These are phyloP conservation scores for Melipona quadrifasciata DNA, from an alignment of 1,140 invertebrate species.

Conservation along the genomic window DNA sequence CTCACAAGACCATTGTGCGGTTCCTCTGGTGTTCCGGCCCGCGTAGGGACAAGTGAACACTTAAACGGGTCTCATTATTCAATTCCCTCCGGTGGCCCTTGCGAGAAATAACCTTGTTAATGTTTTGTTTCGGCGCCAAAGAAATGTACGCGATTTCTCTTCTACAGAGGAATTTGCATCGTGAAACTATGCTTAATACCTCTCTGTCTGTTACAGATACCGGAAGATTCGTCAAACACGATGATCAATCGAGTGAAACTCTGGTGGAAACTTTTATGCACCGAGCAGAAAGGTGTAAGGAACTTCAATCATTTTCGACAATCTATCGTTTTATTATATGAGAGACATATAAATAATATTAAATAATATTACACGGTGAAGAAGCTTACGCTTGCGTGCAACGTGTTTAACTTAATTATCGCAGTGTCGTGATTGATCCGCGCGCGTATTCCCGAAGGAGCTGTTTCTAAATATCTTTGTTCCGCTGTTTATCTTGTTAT, in stretches of 20 bases:
- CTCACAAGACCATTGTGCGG: slow-evolving; percentile 1
- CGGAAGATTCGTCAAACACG: slow-evolving; percentile 26
- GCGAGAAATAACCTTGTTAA: background rate
- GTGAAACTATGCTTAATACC: background rate
- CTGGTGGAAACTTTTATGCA: slow-evolving; percentile 75
- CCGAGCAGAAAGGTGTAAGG: slow-evolving; percentile 75
- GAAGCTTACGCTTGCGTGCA: too few species aligned
- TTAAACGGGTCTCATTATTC: slow-evolving; percentile 32
- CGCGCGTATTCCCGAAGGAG: background rate
- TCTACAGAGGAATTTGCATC: background rate
- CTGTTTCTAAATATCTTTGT: background rate
- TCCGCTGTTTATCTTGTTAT: background rate
- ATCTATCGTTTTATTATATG: too few species aligned
- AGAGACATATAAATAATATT: too few species aligned
- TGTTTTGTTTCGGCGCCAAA: background rate
- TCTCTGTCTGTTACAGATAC: slow-evolving; percentile 3
- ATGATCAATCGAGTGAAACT: slow-evolving; percentile 70
- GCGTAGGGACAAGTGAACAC: background rate
- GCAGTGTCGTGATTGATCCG: too few species aligned
- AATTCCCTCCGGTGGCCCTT: background rate
- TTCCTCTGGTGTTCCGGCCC: too few species aligned
- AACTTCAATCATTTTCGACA: background rate
- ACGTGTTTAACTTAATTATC: too few species aligned
- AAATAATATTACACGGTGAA: too few species aligned
- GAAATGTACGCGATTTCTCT: background rate